Evolutionary conservation across 2,113 vertebrate genomes (phyloP), one percentile per base, ranked within the genome.

Genomic region (Odobenus rosmarus): DNA sequence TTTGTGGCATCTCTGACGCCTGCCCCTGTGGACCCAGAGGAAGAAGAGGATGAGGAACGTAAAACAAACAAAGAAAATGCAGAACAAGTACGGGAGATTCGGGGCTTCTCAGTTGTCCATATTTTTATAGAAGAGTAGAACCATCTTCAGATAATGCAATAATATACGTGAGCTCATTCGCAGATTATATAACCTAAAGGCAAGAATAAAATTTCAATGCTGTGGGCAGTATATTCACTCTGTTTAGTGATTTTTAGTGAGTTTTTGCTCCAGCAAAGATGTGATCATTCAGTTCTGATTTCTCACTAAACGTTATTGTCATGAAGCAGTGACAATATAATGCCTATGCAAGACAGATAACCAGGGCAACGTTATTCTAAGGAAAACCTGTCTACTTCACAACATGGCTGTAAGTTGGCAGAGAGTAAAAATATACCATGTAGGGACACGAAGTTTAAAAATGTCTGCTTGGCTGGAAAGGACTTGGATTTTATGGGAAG

Each of bases 1-100:
- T 99, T 99, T 98, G 99, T 99, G 98, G 99, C 99, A 72, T 99
- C 99, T 79, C 98, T 99, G 53, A 99, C 99, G 16, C 99, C 99
- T 71, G 99, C 99, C 33, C 99, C 99, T 55, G 98, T 99, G 95
- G 99, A 99, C 96, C 99, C 99, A 4, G 99, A 99, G 85, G 99
- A 99, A 82, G 99, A 99, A 55, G 99, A 99, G 39, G 99, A 99
- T 31, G 99, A 99, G 31, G 99, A 99, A 98, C 99, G 99, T 98
- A 99, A 99, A 98, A 99, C 99, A 95, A 99, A 99, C 98, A 99
- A 99, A 98, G 99, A 99, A 98, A 99, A 98, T 92, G 98, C 99
- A 91, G 99, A 99, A 94, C 99, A 99, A 98, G 99, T 99, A 92
- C 97, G 97, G 93, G 36, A 92, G 14, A 42, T 36, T 88, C 97